Evolutionary conservation across 2,113 vertebrate genomes (phyloP), one percentile per base, ranked within the genome.

Genomic region (Panthera uncia): DNA sequence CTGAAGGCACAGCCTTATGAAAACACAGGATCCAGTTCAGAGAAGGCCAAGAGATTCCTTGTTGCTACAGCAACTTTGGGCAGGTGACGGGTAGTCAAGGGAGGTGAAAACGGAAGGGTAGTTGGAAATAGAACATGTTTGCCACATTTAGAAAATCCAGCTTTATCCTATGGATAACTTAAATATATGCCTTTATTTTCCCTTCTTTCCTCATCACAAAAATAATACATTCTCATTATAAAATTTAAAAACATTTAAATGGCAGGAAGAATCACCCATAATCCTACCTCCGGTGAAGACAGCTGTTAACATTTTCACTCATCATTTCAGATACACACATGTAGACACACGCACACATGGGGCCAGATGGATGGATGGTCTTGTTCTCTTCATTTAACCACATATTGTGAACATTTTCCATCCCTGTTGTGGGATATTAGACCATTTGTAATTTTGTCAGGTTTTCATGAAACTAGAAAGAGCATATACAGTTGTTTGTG

Each of bases 171-270:
- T 36, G 83, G 65, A 61, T 81, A 68, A 84, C 76, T 89, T 61
- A 90, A 83, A 69, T 69, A 57, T 3, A 76, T 57, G 8, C 33
- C 38, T 80, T 89, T 94, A 50, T 48, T 82, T 89, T 94, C 82
- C 48, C 33, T 95, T 82, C 61, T 89, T 91, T 93, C 19, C 25
- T 68, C 81, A 89, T 86, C 82, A 89, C 4, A 79, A 89, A 92
- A 74, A 38, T 41, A 82, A 73, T 93, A 52, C 16, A 55, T 41
- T 48, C 11, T 66, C 11, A 23, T 69, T 63, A 13, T n/a, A 45
- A 93, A 65, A 79, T 1, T 82, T 79, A 3, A 15, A 50, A 81
- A 63, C 23, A 55, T 80, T 92, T 92, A 94, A 93, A 41, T 29
- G 27, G 33, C 73, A 15, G 21, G 21, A 83, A 63, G 45, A 78